Evolutionary conservation across 1,140 invertebrate species (phyloP).

Genomic region (Aethina tumida): DNA sequence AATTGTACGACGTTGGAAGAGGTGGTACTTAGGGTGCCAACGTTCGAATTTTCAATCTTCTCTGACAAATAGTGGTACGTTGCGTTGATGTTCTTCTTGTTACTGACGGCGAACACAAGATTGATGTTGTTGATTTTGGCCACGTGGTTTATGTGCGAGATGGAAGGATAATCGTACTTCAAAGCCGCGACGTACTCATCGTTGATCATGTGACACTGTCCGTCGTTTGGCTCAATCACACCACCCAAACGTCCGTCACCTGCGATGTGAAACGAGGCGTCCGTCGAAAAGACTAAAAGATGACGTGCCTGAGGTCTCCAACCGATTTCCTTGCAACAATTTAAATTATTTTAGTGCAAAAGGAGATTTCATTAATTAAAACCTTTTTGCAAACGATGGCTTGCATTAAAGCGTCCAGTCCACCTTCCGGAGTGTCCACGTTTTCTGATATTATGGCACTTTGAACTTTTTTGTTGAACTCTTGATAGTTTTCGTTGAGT

Average conservation of each 20-base stretch:
- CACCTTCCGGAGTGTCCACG: conserved; percentile 95
- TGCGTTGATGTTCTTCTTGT: too few species aligned
- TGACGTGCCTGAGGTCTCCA: conserved; percentile 86
- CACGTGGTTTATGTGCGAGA: conserved; percentile 75
- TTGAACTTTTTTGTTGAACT: conserved; percentile 57
- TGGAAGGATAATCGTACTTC: conserved; percentile 92
- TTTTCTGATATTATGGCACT: conserved; percentile 87
- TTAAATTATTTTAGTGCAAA: too few species aligned
- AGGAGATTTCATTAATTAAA: too few species aligned
- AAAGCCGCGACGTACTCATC: conserved; percentile 67
- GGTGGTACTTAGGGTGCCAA: conserved; percentile 66
- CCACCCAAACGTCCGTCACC: conserved; percentile 70
- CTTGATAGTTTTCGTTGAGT: conserved; percentile 46
- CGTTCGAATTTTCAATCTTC: conserved; percentile 74
- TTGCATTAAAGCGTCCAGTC: conserved; percentile 99
- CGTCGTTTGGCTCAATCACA: conserved; percentile 90
- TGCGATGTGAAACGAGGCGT: conserved; percentile 96
- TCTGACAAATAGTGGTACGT: conserved; percentile 75
- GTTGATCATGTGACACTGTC: conserved; percentile 64
- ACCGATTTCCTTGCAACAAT: too few species aligned
- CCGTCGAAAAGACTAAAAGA: conserved; percentile 93
- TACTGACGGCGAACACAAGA: conserved; percentile 95
- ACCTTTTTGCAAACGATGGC: conserved; percentile 81
- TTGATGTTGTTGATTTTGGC: conserved; percentile 90
- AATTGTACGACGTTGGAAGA: conserved; percentile 88